Percentiles rank a stretch among this genome's conserved stretches.
These are phyloP conservation scores for Axis porcinus DNA, from an alignment of 2,113 vertebrate genomes.

Conservation along the genomic window DNA sequence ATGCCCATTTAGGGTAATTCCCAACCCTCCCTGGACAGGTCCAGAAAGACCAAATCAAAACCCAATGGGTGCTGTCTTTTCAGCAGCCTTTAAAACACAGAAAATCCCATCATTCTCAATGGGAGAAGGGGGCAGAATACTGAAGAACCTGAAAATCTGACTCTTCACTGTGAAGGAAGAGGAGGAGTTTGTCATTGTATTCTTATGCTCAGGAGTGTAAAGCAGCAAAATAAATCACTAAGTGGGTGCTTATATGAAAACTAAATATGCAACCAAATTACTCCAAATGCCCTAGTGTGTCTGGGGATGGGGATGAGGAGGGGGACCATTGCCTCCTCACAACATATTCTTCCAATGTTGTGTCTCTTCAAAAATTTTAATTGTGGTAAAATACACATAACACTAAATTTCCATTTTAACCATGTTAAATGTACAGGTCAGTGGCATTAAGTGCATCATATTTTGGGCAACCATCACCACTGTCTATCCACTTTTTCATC, in stretches of 20 bases:
- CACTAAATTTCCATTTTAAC: not conserved
- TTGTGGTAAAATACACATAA: not conserved
- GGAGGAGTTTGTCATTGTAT: not conserved
- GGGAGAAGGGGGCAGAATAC: not conserved
- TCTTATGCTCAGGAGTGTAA: not conserved
- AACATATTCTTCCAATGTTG: not conserved
- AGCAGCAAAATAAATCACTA: not conserved
- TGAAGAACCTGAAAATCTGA: not conserved
- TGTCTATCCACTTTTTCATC: not conserved
- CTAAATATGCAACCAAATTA: not conserved
- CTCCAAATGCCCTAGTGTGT: not conserved
- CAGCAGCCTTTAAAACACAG: not conserved
- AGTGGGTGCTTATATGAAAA: not conserved
- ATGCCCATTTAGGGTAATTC: not conserved
- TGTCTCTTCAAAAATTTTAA: not conserved
- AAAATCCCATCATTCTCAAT: not conserved
- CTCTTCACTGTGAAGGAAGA: not conserved
- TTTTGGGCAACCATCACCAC: not conserved
- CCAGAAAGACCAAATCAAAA: not conserved
- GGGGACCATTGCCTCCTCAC: not conserved
- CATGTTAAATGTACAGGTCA: not conserved
- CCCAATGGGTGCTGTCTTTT: not conserved
- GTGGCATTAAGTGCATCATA: not conserved
- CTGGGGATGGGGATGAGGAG: rapidly evolving
- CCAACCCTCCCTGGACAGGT: not conserved